Percentiles rank a stretch among this genome's conserved stretches.
These are phyloP conservation scores for Tenebrosternarchus preto DNA, from an alignment of 2,113 vertebrate species.

Conservation along the genomic window DNA sequence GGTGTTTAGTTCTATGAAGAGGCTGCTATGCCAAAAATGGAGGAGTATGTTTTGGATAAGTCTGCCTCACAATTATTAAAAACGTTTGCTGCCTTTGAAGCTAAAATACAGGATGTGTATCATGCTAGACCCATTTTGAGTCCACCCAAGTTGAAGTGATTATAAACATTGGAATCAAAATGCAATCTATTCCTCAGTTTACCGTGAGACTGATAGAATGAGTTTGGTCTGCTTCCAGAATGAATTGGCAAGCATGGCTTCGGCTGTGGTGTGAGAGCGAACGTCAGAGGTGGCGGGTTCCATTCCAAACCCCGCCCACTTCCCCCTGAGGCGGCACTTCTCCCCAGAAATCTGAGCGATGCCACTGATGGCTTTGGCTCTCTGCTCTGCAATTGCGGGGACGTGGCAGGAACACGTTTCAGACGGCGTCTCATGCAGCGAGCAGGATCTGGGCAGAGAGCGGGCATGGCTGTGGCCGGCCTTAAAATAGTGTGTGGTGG, in stretches of 20 bases:
- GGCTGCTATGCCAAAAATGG: not conserved
- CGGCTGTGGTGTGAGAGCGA: not conserved
- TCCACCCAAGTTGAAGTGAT: conserved; percentile 1
- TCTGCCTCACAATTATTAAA: no score
- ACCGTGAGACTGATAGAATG: not conserved
- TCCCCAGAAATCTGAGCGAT: conserved; percentile 18
- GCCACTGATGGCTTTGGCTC: conserved; percentile 37
- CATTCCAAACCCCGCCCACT: not conserved
- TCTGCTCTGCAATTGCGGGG: conserved; percentile 47
- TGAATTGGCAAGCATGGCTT: not conserved
- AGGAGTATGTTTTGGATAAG: no score
- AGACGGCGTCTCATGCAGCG: conserved; percentile 36
- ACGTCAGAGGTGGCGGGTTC: not conserved
- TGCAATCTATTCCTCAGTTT: not conserved
- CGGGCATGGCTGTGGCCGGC: conserved; percentile 50
- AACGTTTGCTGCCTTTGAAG: not conserved
- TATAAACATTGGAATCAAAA: not conserved
- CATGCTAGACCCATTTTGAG: not conserved
- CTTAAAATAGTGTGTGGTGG: conserved; percentile 68
- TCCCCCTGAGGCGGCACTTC: conserved; percentile 17
- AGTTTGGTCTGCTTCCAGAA: conserved; percentile 8
- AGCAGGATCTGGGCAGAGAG: conserved; percentile 46
- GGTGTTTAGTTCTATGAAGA: not conserved
- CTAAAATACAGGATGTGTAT: not conserved
- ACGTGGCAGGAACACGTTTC: conserved; percentile 18